These are phyloP conservation scores for Nilaparvata lugens DNA, from an alignment of 1,140 invertebrate species.

Conservation along the genomic window DNA sequence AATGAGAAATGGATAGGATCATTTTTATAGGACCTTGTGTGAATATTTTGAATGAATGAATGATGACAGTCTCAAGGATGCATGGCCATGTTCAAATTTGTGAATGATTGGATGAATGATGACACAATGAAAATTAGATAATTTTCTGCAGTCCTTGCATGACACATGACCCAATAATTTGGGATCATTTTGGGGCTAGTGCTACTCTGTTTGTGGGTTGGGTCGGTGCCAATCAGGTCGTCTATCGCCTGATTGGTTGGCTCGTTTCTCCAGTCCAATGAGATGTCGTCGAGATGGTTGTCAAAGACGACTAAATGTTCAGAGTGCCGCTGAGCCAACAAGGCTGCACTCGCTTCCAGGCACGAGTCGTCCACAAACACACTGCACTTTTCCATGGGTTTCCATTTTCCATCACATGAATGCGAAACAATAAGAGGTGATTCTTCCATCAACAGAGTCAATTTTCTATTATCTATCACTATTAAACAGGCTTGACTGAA, in stretches of 20 bases:
- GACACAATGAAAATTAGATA: no score
- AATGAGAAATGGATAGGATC: no score
- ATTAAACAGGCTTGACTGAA: slow-evolving; percentile 62
- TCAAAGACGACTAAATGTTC: slow-evolving; percentile 78
- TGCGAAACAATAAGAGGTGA: slow-evolving; percentile 60
- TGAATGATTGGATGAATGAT: no score
- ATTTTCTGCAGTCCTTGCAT: no score
- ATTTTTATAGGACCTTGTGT: no score
- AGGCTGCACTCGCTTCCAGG: slow-evolving; percentile 50
- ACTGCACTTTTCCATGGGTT: slow-evolving; percentile 32
- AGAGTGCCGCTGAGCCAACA: slow-evolving; percentile 57
- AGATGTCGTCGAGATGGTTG: slow-evolving; percentile 79
- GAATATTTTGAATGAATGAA: no score
- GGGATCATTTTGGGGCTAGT: no score
- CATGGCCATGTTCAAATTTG: no score
- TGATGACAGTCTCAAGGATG: no score
- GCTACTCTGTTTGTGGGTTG: no score
- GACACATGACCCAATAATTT: no score
- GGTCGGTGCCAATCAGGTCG: not conserved
- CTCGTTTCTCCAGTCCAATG: slow-evolving; percentile 71
- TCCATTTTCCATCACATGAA: slow-evolving; percentile 58
- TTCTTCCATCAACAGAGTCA: slow-evolving; percentile 52
- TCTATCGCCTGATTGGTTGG: slow-evolving; percentile 1
- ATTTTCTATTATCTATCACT: slow-evolving; percentile 65
- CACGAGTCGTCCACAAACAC: slow-evolving; percentile 39